These are phyloP conservation scores for Scomberomorus guttatus DNA, from an alignment of 2,797 vertebrate species.

Conservation along the genomic window DNA sequence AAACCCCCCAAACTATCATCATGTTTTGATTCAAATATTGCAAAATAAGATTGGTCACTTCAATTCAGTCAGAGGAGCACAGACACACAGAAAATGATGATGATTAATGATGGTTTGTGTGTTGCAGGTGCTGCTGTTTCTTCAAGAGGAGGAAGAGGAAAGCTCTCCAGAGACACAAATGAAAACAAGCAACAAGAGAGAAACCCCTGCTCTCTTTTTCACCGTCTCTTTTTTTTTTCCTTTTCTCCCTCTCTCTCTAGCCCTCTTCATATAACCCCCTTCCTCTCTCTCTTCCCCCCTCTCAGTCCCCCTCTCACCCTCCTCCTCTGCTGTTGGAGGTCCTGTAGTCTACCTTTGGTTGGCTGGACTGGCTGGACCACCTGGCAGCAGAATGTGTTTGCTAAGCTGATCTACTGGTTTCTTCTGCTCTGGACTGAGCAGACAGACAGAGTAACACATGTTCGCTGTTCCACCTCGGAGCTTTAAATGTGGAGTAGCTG, in stretches of 20 bases:
- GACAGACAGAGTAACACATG: neutral
- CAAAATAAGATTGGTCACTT: no score
- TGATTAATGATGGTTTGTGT: constrained; percentile 23
- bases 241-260: constrained; percentile 1
- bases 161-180: constrained; percentile 94
- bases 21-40: no score
- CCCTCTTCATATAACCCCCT: constrained; percentile 17
- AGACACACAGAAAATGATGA: no score
- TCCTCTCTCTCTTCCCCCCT: constrained; percentile 14
- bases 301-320: neutral
- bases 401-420: constrained; percentile 41
- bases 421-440: constrained; percentile 20
- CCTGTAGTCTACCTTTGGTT: constrained; percentile 31
- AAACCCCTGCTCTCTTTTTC: constrained; percentile 15
- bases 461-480: constrained; percentile 36
- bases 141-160: constrained; percentile 98
- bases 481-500: constrained; percentile 37
- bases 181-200: constrained; percentile 66
- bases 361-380: constrained; percentile 40
- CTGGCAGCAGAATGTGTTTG: constrained; percentile 20
- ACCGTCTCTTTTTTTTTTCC: neutral
- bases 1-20: no score
- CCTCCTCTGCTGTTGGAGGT: constrained; percentile 36
- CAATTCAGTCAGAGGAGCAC: no score
- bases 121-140: constrained; percentile 94